phyloP scores from a whole-genome alignment of 2,113 vertebrate genomes.

The Alces alces region DNA sequence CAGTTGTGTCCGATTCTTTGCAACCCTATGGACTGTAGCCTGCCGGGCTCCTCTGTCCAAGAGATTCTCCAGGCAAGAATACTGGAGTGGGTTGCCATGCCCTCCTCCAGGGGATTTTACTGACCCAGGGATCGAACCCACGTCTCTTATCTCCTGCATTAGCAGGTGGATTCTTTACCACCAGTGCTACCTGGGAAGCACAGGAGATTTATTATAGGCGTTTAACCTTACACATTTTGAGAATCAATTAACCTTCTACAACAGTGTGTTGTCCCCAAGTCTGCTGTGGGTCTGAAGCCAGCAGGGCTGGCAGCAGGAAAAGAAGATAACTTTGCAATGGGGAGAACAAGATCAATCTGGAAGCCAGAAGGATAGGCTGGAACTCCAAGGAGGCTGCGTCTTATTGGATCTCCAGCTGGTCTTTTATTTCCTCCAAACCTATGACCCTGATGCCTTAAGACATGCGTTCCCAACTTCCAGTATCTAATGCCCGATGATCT shows the following conservation, averaged over 20 bases:
- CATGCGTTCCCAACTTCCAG: background rate
- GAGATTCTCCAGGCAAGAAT: background rate
- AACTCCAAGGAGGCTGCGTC: background rate
- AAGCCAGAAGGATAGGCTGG: background rate
- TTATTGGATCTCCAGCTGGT: background rate
- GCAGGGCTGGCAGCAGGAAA: background rate
- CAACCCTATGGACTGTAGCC: background rate
- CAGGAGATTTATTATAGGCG: rapidly evolving
- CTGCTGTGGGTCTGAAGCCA: background rate
- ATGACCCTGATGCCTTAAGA: background rate
- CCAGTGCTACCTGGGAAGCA: background rate
- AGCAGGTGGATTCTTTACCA: background rate
- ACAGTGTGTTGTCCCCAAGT: background rate
- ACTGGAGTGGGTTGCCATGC: background rate
- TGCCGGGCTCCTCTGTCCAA: background rate
- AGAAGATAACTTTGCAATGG: background rate
- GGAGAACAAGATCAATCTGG: background rate
- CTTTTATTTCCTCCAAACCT: background rate
- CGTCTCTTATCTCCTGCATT: background rate
- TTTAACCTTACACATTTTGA: background rate
- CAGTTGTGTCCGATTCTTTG: background rate
- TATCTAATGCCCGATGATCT: background rate
- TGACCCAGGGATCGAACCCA: background rate
- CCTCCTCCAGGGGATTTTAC: background rate
- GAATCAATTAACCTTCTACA: background rate